Evolutionary conservation across 2,797 vertebrate genomes (phyloP).

Genomic region (Pangasius mekongensis): DNA sequence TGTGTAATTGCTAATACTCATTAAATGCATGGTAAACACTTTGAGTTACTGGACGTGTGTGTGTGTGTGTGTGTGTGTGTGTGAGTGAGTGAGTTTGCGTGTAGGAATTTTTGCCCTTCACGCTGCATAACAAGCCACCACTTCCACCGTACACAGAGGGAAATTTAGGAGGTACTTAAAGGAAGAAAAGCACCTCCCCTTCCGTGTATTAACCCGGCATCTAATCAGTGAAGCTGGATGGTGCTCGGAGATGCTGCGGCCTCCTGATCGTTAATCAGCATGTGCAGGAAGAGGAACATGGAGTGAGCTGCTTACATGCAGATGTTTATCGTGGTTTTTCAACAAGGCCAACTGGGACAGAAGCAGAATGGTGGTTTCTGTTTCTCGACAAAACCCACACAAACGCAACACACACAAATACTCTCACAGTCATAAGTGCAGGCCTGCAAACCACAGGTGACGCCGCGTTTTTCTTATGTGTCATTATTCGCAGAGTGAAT

Average conservation of each 20-base stretch:
- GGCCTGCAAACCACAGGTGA: constrained; percentile 52
- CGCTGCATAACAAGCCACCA: background rate
- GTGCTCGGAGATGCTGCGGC: background rate
- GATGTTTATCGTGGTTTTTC: constrained; percentile 50
- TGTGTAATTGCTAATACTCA: background rate
- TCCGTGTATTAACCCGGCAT: background rate
- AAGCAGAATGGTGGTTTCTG: constrained; percentile 50
- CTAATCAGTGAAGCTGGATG: background rate
- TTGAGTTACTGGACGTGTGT: background rate
- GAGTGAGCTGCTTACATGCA: background rate
- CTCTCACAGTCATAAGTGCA: constrained; percentile 20
- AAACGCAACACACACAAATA: constrained; percentile 45
- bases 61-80: too few relatives aligned
- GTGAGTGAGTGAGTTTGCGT: background rate
- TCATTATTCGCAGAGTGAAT: constrained; percentile 23
- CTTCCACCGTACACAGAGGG: constrained; percentile 12
- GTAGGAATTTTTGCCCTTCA: constrained; percentile 17
- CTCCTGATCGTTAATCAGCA: background rate
- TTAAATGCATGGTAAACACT: background rate
- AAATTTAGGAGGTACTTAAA: constrained; percentile 35
- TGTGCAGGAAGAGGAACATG: constrained; percentile 24
- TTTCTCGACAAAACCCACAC: constrained; percentile 60
- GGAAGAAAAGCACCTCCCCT: background rate
- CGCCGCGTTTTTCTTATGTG: constrained; percentile 42
- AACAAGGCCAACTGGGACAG: constrained; percentile 31